Conservation (phyloP, 2,888 invertebrate species). For the Tenthredo amoena region DNA sequence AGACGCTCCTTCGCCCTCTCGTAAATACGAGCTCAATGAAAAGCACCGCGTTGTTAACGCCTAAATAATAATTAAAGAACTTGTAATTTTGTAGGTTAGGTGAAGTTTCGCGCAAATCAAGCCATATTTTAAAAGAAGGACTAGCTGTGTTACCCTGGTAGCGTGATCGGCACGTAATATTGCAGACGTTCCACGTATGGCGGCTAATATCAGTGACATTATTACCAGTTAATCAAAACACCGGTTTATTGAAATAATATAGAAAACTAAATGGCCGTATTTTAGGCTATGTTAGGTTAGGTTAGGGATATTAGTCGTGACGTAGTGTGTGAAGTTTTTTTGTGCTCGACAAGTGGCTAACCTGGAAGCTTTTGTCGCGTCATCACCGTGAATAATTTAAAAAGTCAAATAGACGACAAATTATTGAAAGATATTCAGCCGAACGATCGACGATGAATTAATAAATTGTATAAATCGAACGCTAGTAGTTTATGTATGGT, state of each 20-base stretch:
- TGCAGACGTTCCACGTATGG: slow-evolving; percentile 59
- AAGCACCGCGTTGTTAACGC: slow-evolving; percentile 60
- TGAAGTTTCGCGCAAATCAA: not conserved
- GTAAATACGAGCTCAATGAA: slow-evolving; percentile 49
- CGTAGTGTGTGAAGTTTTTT: not conserved
- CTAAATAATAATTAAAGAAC: slow-evolving; percentile 56
- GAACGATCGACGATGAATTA: not conserved
- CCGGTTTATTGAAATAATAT: slow-evolving; percentile 1
- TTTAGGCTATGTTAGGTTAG: not conserved
- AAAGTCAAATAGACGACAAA: not conserved
- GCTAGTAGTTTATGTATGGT: not conserved
- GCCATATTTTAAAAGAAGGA: not conserved
- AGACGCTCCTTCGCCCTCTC: slow-evolving; percentile 18
- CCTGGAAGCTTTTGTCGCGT: not conserved
- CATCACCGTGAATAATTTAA: not conserved
- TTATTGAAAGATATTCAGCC: not conserved
- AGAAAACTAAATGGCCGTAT: not conserved
- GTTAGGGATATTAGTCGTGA: not conserved
- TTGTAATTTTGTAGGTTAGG: slow-evolving; percentile 11
- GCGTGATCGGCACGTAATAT: slow-evolving; percentile 58
- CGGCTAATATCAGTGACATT: slow-evolving; percentile 64
- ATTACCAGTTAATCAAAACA: slow-evolving; percentile 5
- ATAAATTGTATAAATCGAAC: not conserved
- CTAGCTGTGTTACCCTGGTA: slow-evolving; percentile 62
- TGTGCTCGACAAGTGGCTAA: not conserved